Evolutionary conservation across 2,113 vertebrate species (phyloP).

Genomic region (Geococcyx californianus): DNA sequence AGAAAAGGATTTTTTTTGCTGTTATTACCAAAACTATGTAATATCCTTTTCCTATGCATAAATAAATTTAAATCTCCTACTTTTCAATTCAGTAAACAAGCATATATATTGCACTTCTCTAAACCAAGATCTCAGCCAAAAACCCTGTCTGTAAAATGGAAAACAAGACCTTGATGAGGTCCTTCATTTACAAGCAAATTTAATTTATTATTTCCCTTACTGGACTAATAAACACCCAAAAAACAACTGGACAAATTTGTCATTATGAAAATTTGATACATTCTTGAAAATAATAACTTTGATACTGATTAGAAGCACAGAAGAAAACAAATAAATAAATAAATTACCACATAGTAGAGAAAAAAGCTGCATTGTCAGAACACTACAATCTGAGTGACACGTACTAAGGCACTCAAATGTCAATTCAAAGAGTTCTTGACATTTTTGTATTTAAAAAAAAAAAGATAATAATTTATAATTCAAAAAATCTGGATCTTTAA

Average conservation of each 20-base stretch:
- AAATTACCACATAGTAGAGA: rapidly evolving
- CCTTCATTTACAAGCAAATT: background rate
- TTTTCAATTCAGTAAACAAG: background rate
- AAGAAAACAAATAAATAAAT: background rate
- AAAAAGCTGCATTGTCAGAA: background rate
- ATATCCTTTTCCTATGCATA: background rate
- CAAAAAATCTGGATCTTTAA: background rate
- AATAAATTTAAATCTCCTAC: background rate
- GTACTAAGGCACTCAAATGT: background rate
- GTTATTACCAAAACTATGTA: background rate
- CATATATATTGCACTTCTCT: background rate
- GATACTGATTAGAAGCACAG: background rate
- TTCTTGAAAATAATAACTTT: background rate
- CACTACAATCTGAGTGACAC: background rate
- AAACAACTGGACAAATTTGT: background rate
- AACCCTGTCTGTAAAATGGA: background rate
- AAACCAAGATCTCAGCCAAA: background rate
- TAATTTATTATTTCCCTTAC: background rate
- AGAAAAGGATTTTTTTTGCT: background rate
- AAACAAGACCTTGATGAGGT: background rate
- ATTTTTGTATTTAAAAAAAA: background rate
- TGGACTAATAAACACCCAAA: background rate
- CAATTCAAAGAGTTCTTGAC: background rate
- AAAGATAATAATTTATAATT: too few species aligned
- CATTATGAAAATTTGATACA: background rate